These are phyloP conservation scores for Agelaius phoeniceus DNA, from an alignment of 2,113 vertebrate species.

Conservation along the genomic window DNA sequence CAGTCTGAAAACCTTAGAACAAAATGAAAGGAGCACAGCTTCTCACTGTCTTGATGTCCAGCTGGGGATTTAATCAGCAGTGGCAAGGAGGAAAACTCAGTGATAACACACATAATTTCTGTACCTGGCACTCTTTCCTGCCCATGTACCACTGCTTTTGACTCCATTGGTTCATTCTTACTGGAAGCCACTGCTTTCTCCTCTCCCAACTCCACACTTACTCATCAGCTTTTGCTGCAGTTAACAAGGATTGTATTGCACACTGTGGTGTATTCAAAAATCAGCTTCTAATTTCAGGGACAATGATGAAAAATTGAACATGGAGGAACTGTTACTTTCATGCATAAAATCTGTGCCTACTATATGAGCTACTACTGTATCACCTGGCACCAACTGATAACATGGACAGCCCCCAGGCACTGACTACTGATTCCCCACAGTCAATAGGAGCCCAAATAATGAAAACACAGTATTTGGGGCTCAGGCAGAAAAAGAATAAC, in stretches of 20 bases:
- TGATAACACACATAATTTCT: not conserved
- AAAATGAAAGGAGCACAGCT: not conserved
- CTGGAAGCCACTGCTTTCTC: not conserved
- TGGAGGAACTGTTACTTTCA: not conserved
- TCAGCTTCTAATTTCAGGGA: conserved; percentile 24
- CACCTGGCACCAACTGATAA: not conserved
- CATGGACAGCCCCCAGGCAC: not conserved
- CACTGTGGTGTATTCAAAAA: not conserved
- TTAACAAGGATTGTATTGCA: not conserved
- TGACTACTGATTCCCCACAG: not conserved
- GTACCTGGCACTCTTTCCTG: not conserved
- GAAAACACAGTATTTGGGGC: not conserved
- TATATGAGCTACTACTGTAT: not conserved
- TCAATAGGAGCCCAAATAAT: not conserved
- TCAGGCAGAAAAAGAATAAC: not conserved
- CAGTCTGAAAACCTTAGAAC: not conserved
- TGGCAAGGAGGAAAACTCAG: not conserved
- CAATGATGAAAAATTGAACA: not conserved
- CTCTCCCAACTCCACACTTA: not conserved
- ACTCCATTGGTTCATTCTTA: not conserved
- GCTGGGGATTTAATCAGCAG: not conserved
- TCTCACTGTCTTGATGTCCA: not conserved
- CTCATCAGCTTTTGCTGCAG: not conserved
- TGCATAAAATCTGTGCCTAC: not conserved
- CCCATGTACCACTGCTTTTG: not conserved